Evolutionary conservation across 2,888 invertebrate species (phyloP), one percentile per base, ranked within the genome.

Genomic region (Deroplatys truncata): DNA sequence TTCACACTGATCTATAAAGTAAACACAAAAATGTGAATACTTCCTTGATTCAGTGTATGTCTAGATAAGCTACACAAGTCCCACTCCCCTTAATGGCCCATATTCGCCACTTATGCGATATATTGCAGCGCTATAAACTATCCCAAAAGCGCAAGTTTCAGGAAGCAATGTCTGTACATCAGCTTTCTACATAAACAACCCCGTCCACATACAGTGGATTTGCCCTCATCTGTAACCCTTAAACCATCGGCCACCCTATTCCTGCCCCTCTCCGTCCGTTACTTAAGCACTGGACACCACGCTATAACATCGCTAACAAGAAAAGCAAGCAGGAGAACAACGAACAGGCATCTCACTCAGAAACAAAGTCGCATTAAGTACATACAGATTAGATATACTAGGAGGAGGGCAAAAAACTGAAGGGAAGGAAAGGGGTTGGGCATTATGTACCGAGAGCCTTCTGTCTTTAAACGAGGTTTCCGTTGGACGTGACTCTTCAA

Each of bases 351-450:
- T 72, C 25, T 72, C 56, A 72, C 56, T 72, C 56, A 82, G 86
- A 86, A 86, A 86, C 86, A 86, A 82, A 82, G 86, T 86, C 86
- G 49, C 82, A 86, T 29, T 86, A 86, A 86, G 86, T 82, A 86
- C 72, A 86, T 85, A 85, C 28, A 85, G 85, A 85, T 85, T 49
- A 85, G 49, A 85, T 72, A 86, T 82, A 86, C 86, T 72, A 86
- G 29, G 20, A 29, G 28, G 29, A 28, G 16, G 28, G 86, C 86
- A 86, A 86, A 86, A 86, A 86, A 82, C 16, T 28, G 25, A 82
- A 82, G 28, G 28, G 25, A 72, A 72, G 25, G 25, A 25, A 56
- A 72, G 56, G 16, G 56, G 56, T 72, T 72, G 56, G 56, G 56
- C 56, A 72, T 16, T 72, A 25, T 72, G 56, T 72, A 72, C 56